These are phyloP conservation scores for Cardiocondyla obscurior DNA, from an alignment of 1,140 invertebrate genomes.

Conservation along the genomic window DNA sequence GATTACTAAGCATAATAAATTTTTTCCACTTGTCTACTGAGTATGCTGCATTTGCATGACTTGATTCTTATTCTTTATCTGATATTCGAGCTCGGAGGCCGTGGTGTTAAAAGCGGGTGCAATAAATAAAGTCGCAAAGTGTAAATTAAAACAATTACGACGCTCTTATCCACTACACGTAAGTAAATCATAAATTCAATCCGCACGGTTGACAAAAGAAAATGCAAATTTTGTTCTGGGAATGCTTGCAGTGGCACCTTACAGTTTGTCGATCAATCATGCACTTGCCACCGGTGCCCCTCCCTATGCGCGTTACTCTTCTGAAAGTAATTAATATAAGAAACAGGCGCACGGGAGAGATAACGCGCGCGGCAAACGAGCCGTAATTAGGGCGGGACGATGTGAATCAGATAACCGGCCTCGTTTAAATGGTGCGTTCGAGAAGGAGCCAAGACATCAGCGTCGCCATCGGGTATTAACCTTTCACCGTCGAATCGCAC, in stretches of 20 bases:
- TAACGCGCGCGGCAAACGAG: conserved; percentile 39
- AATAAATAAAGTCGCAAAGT: conserved; percentile 48
- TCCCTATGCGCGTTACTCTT: conserved; percentile 37
- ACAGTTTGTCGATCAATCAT: conserved; percentile 50
- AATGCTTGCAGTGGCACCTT: conserved; percentile 43
- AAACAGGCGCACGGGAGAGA: conserved; percentile 46
- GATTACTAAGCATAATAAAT: neutral
- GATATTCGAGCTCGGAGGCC: neutral
- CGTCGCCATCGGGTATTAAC: conserved; percentile 16
- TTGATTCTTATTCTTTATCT: conserved; percentile 4
- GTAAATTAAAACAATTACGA: conserved; percentile 49
- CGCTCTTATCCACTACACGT: conserved; percentile 20
- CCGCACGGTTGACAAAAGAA: conserved; percentile 26
- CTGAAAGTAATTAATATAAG: conserved; percentile 56
- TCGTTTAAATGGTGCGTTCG: neutral
- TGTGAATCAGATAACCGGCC: conserved; percentile 20
- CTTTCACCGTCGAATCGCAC: conserved; percentile 14
- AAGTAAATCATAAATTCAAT: conserved; percentile 54
- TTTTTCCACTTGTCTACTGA: neutral
- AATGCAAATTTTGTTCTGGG: conserved; percentile 41
- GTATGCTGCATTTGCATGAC: neutral
- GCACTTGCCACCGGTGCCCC: conserved; percentile 24
- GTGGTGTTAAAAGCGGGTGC: neutral
- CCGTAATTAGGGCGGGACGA: conserved; percentile 56
- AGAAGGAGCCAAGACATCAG: neutral